These are phyloP conservation scores for Hylomyscus alleni DNA, from an alignment of 2,797 vertebrate genomes.

Conservation along the genomic window DNA sequence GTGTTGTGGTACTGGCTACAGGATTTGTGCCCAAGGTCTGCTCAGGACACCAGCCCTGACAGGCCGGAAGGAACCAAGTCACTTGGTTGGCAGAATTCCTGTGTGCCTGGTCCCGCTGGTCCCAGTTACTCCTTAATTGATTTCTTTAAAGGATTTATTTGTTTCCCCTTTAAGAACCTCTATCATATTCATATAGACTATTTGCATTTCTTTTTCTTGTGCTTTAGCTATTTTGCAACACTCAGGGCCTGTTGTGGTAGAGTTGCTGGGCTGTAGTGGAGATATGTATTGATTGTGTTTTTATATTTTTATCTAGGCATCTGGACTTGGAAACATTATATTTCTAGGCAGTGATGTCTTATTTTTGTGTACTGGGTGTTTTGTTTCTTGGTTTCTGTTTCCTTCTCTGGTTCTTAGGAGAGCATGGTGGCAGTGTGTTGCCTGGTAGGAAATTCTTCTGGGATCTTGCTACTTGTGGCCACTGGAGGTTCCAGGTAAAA, in stretches of 20 bases:
- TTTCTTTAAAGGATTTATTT: neutral
- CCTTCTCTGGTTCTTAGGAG: neutral
- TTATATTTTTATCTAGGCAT: neutral
- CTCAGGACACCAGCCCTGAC: no score
- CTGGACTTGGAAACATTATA: neutral
- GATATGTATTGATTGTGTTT: neutral
- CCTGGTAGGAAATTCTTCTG: neutral
- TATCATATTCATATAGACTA: neutral
- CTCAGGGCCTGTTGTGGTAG: neutral
- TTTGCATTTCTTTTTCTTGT: neutral
- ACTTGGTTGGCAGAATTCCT: no score
- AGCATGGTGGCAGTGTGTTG: neutral
- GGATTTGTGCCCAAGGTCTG: no score
- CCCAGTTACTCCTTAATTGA: no score
- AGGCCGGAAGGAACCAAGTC: no score
- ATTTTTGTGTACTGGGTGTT: neutral
- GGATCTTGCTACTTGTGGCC: neutral
- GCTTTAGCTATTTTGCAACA: neutral
- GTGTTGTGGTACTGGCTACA: no score
- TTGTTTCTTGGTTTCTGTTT: constrained; percentile 26
- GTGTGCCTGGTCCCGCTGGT: no score
- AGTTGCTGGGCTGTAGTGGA: neutral
- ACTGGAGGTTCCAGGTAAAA: neutral
- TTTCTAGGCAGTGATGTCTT: neutral
- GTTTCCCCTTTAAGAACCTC: neutral